Evolutionary conservation across 2,113 vertebrate species (phyloP).

Genomic region (Pyxicephalus adspersus): DNA sequence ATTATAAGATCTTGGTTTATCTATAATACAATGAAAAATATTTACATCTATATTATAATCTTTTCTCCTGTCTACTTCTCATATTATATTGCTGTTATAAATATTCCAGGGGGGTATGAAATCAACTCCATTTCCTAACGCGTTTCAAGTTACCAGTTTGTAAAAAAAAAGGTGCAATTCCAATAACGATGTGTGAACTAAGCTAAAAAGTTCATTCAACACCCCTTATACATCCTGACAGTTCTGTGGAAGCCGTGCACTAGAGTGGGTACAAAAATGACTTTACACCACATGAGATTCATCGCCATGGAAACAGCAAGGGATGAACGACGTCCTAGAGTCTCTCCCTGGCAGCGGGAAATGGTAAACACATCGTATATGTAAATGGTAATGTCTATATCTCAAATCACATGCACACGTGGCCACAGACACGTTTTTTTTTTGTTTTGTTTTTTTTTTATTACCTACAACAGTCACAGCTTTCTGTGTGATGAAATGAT

Average conservation of each 20-base stretch:
- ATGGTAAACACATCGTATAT: not conserved
- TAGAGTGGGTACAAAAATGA: not conserved
- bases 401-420: too few relatives aligned
- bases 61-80: too few relatives aligned
- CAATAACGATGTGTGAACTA: conserved; percentile 1
- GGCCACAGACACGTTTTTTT: not conserved
- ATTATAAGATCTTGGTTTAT: too few relatives aligned
- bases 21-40: too few relatives aligned
- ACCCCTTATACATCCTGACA: not conserved
- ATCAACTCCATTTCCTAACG: not conserved
- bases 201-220: not conserved
- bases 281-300: conserved; percentile 22
- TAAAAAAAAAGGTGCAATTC: not conserved
- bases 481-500: too few relatives aligned
- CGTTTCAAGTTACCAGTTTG: not conserved
- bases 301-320: conserved; percentile 41
- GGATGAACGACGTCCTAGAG: not conserved
- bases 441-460: too few relatives aligned
- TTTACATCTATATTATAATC: too few relatives aligned
- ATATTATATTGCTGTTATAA: too few relatives aligned
- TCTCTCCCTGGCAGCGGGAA: not conserved
- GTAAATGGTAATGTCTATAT: not conserved
- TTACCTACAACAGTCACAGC: too few relatives aligned
- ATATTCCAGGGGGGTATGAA: not conserved
- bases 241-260: not conserved